Evolutionary conservation across 2,888 invertebrate genomes (phyloP).

Genomic region (Tanytarsus gracilentus): DNA sequence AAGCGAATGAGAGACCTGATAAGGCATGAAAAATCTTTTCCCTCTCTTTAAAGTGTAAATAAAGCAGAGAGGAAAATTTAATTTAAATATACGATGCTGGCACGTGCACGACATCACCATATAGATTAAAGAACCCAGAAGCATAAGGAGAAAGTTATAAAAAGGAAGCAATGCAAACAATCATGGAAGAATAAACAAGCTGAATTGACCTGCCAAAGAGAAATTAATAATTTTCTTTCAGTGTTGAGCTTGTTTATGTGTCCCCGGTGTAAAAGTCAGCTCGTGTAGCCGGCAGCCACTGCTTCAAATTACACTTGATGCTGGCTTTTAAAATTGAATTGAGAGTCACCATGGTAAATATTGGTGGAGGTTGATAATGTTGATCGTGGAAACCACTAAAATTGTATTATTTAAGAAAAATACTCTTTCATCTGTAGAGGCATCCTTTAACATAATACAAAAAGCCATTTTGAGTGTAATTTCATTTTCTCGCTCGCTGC

Average conservation of each 20-base stretch:
- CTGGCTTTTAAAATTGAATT: no score
- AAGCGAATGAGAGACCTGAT: background rate
- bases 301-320: conserved; percentile 13
- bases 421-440: background rate
- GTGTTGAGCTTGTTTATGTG: background rate
- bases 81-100: conserved; percentile 26
- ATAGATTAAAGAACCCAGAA: background rate
- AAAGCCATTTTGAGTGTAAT: conserved; percentile 16
- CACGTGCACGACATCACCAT: conserved; percentile 19
- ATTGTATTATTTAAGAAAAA: background rate
- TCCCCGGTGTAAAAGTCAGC: no score
- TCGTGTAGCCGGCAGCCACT: conserved; percentile 3
- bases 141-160: background rate
- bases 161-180: no score
- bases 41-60: conserved; percentile 23
- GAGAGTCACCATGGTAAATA: conserved; percentile 19
- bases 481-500: conserved; percentile 11
- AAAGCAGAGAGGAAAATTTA: conserved; percentile 20
- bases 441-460: conserved; percentile 15
- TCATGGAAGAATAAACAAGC: no score
- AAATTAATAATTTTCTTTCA: conserved; percentile 14
- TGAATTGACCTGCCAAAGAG: no score
- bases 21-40: conserved; percentile 10
- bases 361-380: no score
- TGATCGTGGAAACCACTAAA: no score